These are phyloP conservation scores for Oreochromis niloticus DNA, from an alignment of 2,113 vertebrate species.

Conservation along the genomic window DNA sequence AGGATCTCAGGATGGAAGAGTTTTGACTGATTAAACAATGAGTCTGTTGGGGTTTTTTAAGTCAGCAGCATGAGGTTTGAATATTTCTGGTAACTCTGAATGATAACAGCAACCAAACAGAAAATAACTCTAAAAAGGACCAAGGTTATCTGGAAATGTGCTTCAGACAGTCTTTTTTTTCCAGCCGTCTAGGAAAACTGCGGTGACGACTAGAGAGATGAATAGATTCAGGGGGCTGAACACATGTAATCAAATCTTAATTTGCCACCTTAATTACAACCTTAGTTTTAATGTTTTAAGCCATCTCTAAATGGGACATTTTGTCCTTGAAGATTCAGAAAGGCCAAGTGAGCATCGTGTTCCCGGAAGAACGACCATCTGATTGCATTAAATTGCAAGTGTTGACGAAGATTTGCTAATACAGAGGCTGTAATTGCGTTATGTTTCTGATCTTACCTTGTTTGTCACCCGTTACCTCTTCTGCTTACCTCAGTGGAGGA, in stretches of 20 bases:
- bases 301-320: neutral
- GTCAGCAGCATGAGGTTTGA: neutral
- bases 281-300: neutral
- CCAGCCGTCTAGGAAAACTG: neutral
- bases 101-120: neutral
- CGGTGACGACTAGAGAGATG: accelerated
- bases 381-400: constrained; percentile 17
- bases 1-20: neutral
- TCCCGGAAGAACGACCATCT: neutral
- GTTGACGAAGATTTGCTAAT: neutral
- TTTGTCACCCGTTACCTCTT: neutral
- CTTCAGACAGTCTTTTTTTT: neutral
- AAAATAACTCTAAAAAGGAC: neutral
- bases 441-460: neutral
- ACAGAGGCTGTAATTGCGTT: constrained; percentile 17
- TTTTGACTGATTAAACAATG: neutral
- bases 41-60: accelerated
- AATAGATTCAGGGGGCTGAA: neutral
- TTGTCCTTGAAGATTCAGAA: neutral
- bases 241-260: neutral
- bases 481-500: neutral
- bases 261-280: neutral
- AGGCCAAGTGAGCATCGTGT: constrained; percentile 13
- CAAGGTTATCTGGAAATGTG: neutral
- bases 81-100: neutral